Conservation (phyloP, 2,888 invertebrate species). For the Pammene aurita region DNA sequence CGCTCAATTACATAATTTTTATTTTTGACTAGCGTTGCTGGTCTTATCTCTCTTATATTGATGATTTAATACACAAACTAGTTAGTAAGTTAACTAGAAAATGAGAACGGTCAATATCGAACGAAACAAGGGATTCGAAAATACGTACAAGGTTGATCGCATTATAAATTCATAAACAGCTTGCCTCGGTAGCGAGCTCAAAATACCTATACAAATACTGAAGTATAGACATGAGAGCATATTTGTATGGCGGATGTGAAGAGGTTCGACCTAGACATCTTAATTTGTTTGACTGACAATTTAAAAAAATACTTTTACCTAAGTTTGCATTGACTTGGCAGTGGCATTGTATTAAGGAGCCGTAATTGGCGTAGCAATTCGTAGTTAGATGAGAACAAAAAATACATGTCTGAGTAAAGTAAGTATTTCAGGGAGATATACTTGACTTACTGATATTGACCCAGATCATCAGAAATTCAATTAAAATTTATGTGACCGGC, state of each 20-base stretch:
- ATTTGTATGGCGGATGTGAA: constrained; percentile 7
- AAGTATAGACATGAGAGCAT: constrained; percentile 4
- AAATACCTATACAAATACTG: constrained; percentile 26
- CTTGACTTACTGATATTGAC: too few species aligned
- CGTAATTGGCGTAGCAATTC: too few species aligned
- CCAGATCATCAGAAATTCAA: too few species aligned
- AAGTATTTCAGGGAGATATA: too few species aligned
- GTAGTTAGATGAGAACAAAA: too few species aligned
- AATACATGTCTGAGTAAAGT: too few species aligned
- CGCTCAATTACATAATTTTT: too few species aligned
- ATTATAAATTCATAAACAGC: constrained; percentile 40
- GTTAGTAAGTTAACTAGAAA: constrained; percentile 15
- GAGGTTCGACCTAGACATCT: not conserved
- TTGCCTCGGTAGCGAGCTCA: constrained; percentile 1
- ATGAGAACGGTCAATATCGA: constrained; percentile 8
- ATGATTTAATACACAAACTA: not conserved
- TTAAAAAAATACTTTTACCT: not conserved
- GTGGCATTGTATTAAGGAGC: too few species aligned
- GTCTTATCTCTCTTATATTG: too few species aligned
- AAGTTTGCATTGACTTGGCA: too few species aligned
- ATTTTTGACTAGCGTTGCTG: too few species aligned
- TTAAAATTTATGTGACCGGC: too few species aligned
- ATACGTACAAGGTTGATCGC: constrained; percentile 30
- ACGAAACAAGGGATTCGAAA: constrained; percentile 23
- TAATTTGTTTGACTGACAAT: not conserved